Base-by-base conservation (phyloP, 2,113 vertebrate species). In the Agelaius tricolor region DNA sequence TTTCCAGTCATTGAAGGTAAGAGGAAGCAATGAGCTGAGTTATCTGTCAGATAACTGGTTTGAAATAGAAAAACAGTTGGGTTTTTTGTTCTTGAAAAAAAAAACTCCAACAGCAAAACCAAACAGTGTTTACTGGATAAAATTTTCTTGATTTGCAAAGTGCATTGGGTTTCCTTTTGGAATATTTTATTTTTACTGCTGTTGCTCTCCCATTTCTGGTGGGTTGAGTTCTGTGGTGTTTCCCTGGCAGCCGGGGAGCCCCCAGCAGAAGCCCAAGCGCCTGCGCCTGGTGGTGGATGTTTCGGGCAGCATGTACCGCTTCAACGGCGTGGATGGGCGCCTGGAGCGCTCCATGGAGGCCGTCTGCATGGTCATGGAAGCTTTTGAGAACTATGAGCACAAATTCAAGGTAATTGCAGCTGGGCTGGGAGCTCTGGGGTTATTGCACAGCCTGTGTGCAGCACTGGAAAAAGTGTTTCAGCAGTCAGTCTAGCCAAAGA, bases 281-380 rank as follows among this genome's bases (percentile, higher is more conserved):
- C 84, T 99, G 35, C 98, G 99, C 20, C 97, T 99, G 89, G 97
- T 99, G 37, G 99, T 98, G 1, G 99, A 99, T 58, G 98, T 99
- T 16, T 99, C 99, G 0, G 99, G 99, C 49, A 99, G 99, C 97
- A 99, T 99, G 99, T 99, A 99, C 94, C 99, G 99, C 94, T 99
- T 99, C 94, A 99, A 99, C 2, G 99, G 99, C 1, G 98, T 99
- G 71, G 99, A 99, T 5, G 97, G 99, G 7, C 96, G 99, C 5
- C 98, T 99, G 85, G 99, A 99, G 71, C 99, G 99, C 94, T 99
- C 99, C 33, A 99, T 99, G 99, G 99, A 99, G 97, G 99, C 99
- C 0, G 98, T 99, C 86, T 99, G 99, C 58, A 99, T 99, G 99
- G 99, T 99, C 89, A 99, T 99, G 99, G 99, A 99, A 97, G 99